These are phyloP conservation scores for Ceyx cyanopectus DNA, from an alignment of 2,113 vertebrate genomes.

Conservation along the genomic window DNA sequence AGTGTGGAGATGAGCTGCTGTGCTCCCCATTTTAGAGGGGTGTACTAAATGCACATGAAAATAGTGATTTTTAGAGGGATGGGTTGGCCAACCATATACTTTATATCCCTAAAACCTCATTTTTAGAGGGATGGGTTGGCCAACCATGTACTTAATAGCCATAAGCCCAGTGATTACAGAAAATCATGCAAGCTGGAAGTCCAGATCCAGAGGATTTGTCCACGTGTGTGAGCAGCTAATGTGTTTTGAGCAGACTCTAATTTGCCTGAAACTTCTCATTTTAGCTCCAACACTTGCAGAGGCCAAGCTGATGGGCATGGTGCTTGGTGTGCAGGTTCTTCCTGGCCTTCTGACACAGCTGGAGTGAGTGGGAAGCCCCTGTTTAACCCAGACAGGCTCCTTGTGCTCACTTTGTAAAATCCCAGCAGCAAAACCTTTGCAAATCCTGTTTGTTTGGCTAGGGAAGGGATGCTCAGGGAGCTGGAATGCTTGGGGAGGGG, in stretches of 20 bases:
- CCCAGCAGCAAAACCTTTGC: neutral
- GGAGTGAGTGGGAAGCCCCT: fast-evolving
- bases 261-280: neutral
- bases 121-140: neutral
- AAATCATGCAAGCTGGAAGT: neutral
- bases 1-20: neutral
- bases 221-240: neutral
- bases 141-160: neutral
- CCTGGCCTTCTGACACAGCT: neutral
- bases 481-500: fast-evolving
- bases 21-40: neutral
- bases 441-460: too few relatives aligned
- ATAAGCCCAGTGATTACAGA: neutral
- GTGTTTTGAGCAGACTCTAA: neutral
- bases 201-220: neutral
- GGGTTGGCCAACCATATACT: neutral
- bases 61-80: neutral
- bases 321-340: neutral
- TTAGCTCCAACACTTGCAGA: neutral
- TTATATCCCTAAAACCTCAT: neutral
- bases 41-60: neutral
- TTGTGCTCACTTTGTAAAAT: neutral
- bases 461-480: neutral
- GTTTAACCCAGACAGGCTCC: neutral
- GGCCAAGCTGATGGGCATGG: fast-evolving